These are phyloP conservation scores for Clarias pachynema DNA, from an alignment of 2,797 vertebrate species.

Conservation along the genomic window DNA sequence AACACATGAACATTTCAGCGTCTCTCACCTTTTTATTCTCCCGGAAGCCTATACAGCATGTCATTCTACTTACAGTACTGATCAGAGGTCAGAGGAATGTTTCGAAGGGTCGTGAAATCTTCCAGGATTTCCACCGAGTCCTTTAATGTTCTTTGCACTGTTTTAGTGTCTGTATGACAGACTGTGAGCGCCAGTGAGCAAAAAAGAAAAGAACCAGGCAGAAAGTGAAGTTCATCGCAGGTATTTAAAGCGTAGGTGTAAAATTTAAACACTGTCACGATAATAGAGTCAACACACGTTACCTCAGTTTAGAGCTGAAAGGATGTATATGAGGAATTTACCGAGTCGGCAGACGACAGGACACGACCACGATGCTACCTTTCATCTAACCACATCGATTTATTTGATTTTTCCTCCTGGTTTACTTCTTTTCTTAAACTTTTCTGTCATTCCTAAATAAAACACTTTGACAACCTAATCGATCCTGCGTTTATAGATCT, in stretches of 20 bases:
- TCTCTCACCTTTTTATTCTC: not conserved
- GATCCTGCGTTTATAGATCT: not conserved
- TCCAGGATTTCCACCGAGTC: slow-evolving; percentile 35
- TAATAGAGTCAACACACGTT: slow-evolving; percentile 64
- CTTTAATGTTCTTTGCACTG: slow-evolving; percentile 47
- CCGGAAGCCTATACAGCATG: not conserved
- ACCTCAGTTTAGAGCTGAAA: slow-evolving; percentile 63
- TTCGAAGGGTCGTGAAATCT: slow-evolving; percentile 46
- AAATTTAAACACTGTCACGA: slow-evolving; percentile 69
- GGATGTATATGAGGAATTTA: slow-evolving; percentile 73
- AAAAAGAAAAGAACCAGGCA: slow-evolving; percentile 11
- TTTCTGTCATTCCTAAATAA: not conserved
- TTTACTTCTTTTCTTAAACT: not conserved
- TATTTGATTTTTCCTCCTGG: not conserved
- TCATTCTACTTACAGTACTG: slow-evolving; percentile 12
- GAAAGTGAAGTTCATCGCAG: slow-evolving; percentile 65
- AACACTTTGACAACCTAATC: not conserved
- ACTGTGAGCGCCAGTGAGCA: slow-evolving; percentile 8
- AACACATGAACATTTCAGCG: not conserved
- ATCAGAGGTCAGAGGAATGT: slow-evolving; percentile 42
- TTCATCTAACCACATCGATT: slow-evolving; percentile 8
- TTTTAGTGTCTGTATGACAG: slow-evolving; percentile 35
- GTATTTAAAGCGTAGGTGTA: slow-evolving; percentile 65
- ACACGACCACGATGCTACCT: slow-evolving; percentile 9
- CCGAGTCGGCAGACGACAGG: slow-evolving; percentile 31